Conservation (phyloP, 2,113 vertebrate genomes). For the Prolemur simus region DNA sequence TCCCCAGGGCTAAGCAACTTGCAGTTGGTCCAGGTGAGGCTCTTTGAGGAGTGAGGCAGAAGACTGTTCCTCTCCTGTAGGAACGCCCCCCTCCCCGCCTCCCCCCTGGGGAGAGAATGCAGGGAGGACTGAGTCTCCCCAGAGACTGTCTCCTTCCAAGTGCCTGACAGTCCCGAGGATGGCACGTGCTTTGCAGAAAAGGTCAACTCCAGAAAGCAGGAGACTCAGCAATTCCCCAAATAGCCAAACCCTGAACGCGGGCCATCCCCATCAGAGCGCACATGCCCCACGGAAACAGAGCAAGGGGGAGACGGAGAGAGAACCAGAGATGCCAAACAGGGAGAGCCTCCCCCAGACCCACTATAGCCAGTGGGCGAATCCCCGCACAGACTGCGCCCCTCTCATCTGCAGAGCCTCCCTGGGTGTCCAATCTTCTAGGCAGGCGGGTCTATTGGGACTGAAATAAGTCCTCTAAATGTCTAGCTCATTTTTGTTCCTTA, state of each 20-base stretch:
- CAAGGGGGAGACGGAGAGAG: neutral
- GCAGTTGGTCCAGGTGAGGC: neutral
- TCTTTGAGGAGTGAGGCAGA: neutral
- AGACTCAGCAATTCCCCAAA: conserved; percentile 47
- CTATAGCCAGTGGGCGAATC: neutral
- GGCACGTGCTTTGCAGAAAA: conserved; percentile 48
- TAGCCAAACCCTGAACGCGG: neutral
- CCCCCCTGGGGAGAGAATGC: neutral
- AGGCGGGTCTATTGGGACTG: neutral
- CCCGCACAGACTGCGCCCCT: neutral
- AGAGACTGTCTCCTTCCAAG: conserved; percentile 21
- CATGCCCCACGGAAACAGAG: neutral
- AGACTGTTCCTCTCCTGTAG: neutral
- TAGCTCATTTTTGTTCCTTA: neutral
- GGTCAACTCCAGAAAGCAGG: conserved; percentile 58
- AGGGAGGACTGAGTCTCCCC: conserved; percentile 2
- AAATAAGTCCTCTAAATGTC: conserved; percentile 11
- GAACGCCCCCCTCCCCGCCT: neutral
- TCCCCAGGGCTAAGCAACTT: neutral
- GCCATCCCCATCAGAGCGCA: neutral
- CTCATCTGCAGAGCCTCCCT: neutral
- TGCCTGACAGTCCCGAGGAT: neutral
- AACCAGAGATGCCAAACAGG: neutral
- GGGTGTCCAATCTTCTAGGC: neutral
- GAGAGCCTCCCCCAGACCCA: neutral